Percentiles rank a stretch among this genome's conserved stretches.
phyloP scores from a whole-genome alignment of 2,888 invertebrate species.

The Oscheius sp. region DNA sequence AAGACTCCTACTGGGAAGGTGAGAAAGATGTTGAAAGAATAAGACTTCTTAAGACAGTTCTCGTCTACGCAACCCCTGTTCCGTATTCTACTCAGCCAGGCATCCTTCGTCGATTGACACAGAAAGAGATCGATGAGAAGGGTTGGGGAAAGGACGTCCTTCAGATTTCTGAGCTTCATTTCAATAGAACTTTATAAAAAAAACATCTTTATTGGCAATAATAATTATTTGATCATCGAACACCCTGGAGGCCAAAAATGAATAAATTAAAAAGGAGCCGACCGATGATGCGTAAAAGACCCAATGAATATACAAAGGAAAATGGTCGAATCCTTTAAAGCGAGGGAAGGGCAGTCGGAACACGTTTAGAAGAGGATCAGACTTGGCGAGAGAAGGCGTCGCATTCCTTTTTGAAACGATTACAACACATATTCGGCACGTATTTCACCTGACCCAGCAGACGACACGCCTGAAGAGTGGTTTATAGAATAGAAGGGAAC shows the following conservation, averaged over 20 bases:
- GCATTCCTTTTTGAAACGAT: conserved; percentile 42
- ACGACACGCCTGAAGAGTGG: conserved; percentile 50
- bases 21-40: too few species aligned
- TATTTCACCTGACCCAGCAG: conserved; percentile 53
- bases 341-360: background rate
- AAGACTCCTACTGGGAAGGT: conserved; percentile 25
- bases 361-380: conserved; percentile 4
- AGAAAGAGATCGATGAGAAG: conserved; percentile 8
- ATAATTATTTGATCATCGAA: background rate
- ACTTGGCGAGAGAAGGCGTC: conserved; percentile 16
- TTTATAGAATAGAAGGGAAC: background rate
- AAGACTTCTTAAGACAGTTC: background rate
- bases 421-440: conserved; percentile 58
- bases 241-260: background rate
- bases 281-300: background rate
- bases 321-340: background rate
- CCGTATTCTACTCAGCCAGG: conserved; percentile 4
- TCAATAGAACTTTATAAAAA: background rate
- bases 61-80: conserved; percentile 22
- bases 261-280: conserved; percentile 15
- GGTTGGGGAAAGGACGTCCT: conserved; percentile 7
- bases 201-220: background rate
- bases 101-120: conserved; percentile 1
- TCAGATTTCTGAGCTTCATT: conserved; percentile 3
- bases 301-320: background rate